Evolutionary conservation across 2,797 vertebrate genomes (phyloP), one percentile per base, ranked within the genome.

Genomic region (Schizothorax lantsangensis): DNA sequence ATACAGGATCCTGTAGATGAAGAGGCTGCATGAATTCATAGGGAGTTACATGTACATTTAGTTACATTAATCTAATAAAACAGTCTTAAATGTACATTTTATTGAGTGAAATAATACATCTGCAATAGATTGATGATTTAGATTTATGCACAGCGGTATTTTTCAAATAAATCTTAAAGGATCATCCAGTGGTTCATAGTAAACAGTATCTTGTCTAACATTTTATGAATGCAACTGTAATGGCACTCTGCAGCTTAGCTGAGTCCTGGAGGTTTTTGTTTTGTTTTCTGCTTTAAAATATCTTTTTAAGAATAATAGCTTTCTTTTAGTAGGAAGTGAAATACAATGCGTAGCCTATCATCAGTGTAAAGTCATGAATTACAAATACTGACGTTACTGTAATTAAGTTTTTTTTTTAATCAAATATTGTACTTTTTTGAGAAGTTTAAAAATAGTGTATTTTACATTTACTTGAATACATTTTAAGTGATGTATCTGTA

Each of bases 261-360:
- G 45, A 47, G 11, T 38, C 38, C 38, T 38, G 38, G 5, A 8
- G 11, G 2, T 47, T 54, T 54, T 54, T 14, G 38, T 38, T 38
- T 47, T 47, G n/a, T 12, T 47, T 47, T 47, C 45, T 47, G 45
- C 11, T 38, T 38, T 38, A 0, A 38, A 38, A 38, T 38, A 0
- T 38, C 5, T 1, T 38, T 47, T 47, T 47, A 47, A 47, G 47
- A 49, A 49, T 49, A 49, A 64, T 87, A 84, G 85, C 91, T 90
- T 89, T 90, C 88, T 88, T 86, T 72, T 81, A 84, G 83, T 89
- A 92, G 93, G 93, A 94, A 93, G 91, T 89, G 54, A 79, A 88
- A 91, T 92, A 95, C 94, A 94, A 94, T 94, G 91, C 92, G 79
- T 38, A 6, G 38, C 38, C 38, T 66, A 87, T 87, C 92, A 90